phyloP scores from a whole-genome alignment of 35 echinoderm and acorn worm genomes.

The Eucidaris tribuloides region DNA sequence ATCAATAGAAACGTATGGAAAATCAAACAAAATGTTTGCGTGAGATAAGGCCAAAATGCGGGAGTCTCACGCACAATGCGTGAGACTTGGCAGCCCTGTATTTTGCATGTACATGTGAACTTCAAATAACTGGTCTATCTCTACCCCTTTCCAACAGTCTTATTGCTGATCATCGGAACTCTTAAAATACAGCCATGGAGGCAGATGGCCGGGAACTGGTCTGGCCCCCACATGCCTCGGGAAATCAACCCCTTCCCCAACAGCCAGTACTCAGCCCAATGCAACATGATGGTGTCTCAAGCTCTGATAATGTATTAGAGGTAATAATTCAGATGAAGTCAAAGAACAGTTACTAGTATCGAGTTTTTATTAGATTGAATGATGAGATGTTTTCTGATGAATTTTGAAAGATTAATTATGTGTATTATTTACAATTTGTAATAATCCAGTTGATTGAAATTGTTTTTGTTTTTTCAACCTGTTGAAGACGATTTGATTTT shows the following conservation, averaged over 20 bases:
- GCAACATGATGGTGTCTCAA: constrained; percentile 89
- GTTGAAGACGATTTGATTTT: not conserved
- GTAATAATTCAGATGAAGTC: not conserved
- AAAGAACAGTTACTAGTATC: not conserved
- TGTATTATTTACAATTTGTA: not conserved
- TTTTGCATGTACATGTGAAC: not conserved
- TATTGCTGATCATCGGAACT: not conserved
- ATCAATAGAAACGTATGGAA: not conserved
- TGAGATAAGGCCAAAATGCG: too few relatives aligned
- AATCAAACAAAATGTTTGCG: too few relatives aligned
- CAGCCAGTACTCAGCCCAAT: constrained; percentile 48
- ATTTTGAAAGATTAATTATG: not conserved
- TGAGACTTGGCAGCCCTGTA: not conserved
- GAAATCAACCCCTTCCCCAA: constrained; percentile 12
- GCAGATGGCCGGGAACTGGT: constrained; percentile 81
- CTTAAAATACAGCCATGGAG: constrained; percentile 50
- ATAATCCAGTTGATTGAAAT: not conserved
- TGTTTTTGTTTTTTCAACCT: not conserved
- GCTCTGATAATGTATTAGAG: constrained; percentile 44
- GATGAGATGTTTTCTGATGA: not conserved
- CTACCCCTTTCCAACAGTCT: not conserved
- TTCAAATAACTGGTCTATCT: not conserved
- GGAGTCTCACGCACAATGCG: not conserved
- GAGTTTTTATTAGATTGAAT: not conserved
- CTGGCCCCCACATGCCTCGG: constrained; percentile 75